A percentile compares a stretch with the other conserved stretches of the same genome.
phyloP scores from a whole-genome alignment of 2,888 invertebrate species.

The Augiades crinisus region DNA sequence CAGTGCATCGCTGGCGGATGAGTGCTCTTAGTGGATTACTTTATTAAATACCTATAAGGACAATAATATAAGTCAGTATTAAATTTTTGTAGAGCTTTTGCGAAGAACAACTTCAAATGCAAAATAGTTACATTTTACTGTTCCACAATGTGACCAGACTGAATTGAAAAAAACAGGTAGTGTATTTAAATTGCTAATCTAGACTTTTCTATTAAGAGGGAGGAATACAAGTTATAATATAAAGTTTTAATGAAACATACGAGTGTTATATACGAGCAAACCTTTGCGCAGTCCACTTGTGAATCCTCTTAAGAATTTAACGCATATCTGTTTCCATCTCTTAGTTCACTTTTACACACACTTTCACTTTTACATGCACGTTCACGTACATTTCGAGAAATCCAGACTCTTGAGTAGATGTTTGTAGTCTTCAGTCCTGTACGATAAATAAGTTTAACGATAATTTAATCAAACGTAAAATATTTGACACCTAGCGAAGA shows the following conservation, averaged over 20 bases:
- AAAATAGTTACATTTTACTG: slow-evolving; percentile 5
- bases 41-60: too few relatives aligned
- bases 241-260: slow-evolving; percentile 50
- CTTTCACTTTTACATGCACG: too few relatives aligned
- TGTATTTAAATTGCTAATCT: slow-evolving; percentile 59
- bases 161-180: slow-evolving; percentile 53
- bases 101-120: slow-evolving; percentile 13
- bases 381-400: too few relatives aligned
- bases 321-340: slow-evolving; percentile 20
- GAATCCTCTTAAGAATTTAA: slow-evolving; percentile 25
- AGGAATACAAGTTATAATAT: slow-evolving; percentile 38
- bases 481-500: too few relatives aligned
- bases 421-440: too few relatives aligned
- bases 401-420: too few relatives aligned
- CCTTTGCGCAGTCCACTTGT: slow-evolving; percentile 20
- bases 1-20: too few relatives aligned
- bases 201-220: slow-evolving; percentile 51
- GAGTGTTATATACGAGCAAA: slow-evolving; percentile 22
- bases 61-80: too few relatives aligned
- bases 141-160: slow-evolving; percentile 32
- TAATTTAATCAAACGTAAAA: too few relatives aligned
- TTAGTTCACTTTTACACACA: too few relatives aligned
- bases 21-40: too few relatives aligned
- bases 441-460: too few relatives aligned
- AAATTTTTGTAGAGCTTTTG: slow-evolving; percentile 12